phyloP scores from a whole-genome alignment of 2,113 vertebrate species.

The Rhinogobius similis region DNA sequence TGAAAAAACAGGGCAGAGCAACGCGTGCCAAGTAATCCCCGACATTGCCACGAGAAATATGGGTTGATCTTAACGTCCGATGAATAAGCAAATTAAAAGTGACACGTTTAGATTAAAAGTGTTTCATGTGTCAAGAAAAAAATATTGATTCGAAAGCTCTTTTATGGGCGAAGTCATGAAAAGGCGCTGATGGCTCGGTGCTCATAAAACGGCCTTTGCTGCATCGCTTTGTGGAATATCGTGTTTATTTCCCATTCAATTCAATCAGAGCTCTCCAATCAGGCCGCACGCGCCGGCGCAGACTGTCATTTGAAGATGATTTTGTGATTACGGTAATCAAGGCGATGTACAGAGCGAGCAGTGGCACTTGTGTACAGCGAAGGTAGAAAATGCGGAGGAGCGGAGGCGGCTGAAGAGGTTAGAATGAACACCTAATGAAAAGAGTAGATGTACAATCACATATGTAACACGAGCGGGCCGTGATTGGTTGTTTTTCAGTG shows the following conservation, averaged over 20 bases:
- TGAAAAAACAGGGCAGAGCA: conserved; percentile 13
- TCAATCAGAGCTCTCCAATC: conserved; percentile 65
- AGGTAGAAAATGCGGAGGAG: neutral
- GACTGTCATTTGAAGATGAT: conserved; percentile 59
- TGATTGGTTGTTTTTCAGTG: neutral
- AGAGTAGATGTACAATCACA: neutral
- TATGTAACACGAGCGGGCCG: neutral
- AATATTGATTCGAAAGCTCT: conserved; percentile 45
- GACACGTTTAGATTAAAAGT: neutral
- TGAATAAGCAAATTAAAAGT: neutral
- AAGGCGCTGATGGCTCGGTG: conserved; percentile 46
- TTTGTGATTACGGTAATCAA: conserved; percentile 62
- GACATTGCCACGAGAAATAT: conserved; percentile 8
- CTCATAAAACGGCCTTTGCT: conserved; percentile 64
- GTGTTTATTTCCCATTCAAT: conserved; percentile 74
- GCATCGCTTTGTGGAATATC: conserved; percentile 51
- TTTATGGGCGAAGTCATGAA: conserved; percentile 53
- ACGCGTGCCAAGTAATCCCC: conserved; percentile 26
- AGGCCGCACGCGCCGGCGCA: conserved; percentile 45
- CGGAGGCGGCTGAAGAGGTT: conserved; percentile 11
- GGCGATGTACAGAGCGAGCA: conserved; percentile 66
- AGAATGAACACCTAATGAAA: neutral
- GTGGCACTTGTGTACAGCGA: conserved; percentile 7
- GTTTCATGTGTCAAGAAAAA: neutral
- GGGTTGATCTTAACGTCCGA: neutral